Base-by-base conservation (phyloP, 2,113 vertebrate species). In the Podiceps cristatus region DNA sequence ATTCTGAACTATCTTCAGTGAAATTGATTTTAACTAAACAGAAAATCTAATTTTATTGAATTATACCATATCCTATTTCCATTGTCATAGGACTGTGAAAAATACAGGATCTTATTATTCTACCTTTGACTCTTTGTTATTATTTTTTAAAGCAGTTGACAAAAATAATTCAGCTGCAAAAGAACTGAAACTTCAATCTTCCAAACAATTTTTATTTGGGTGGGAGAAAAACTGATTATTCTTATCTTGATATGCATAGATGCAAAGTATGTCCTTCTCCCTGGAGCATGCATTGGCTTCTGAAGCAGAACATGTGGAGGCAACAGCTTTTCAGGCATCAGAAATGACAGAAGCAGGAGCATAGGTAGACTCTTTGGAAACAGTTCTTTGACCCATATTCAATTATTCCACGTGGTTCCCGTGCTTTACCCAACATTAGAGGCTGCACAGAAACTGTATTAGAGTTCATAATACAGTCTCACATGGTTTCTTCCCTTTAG, bases 251-350 rank as follows among this genome's bases (percentile, higher is more conserved):
- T 93, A 83, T 92, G 94, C 78, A 73, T 40, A 94, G 78, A 96
- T 49, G 86, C 78, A 96, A 88, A 93, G 37, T 80, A 71, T 18
- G 66, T 42, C 74, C 75, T 93, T 85, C 94, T 95, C 88, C 71
- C 95, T 87, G 44, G 82, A 94, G 88, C 76, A 89, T 4, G 45
- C 71, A 72, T 59, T 97, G 91, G 83, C 93, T 97, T 52, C 28
- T 93, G 64, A 94, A 97, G 56, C 75, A 87, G 90, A 95, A 94
- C 95, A 97, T 95, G 92, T 96, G 63, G 93, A 90, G 91, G 94
- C 37, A 96, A 79, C 83, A 96, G 92, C 87, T 96, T 97, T 96
- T 72, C 92, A 91, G 91, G 86, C 71, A 92, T 95, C 92, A 96
- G 80, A 94, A 97, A 95, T 53, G 95, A 88, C 90, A 97, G 88